These are phyloP conservation scores for Labrus mixtus DNA, from an alignment of 2,113 vertebrate species.

Conservation along the genomic window DNA sequence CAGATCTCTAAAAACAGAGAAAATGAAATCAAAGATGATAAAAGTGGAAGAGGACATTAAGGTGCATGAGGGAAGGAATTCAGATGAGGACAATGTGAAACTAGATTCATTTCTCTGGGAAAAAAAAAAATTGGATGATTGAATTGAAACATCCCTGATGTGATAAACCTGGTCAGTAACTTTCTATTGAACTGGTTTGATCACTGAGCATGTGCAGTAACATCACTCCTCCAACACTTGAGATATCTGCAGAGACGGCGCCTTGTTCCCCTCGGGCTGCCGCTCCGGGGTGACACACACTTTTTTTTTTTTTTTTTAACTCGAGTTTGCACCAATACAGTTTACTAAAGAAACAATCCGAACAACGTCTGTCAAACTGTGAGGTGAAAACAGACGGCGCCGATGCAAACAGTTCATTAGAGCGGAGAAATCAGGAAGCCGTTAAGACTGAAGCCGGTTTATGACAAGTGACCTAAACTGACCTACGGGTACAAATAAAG, in stretches of 20 bases:
- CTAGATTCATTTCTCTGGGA: not conserved
- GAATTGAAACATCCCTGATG: not conserved
- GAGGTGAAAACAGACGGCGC: not conserved
- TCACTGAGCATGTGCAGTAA: not conserved
- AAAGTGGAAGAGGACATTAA: slow-evolving; percentile 33
- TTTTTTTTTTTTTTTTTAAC: not conserved
- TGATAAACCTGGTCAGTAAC: not conserved
- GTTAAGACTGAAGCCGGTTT: too few relatives aligned
- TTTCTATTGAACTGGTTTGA: slow-evolving; percentile 4
- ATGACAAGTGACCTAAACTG: too few relatives aligned
- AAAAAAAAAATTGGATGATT: not conserved
- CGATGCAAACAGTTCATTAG: too few relatives aligned
- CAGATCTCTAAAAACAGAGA: slow-evolving; percentile 18
- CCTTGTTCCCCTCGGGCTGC: not conserved
- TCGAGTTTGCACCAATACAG: not conserved
- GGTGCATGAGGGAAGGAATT: slow-evolving; percentile 5
- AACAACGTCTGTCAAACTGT: not conserved
- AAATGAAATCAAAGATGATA: slow-evolving; percentile 51
- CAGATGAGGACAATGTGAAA: not conserved
- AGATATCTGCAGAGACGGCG: not conserved
- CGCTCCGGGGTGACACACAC: not conserved
- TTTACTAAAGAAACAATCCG: too few relatives aligned
- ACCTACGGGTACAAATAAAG: too few relatives aligned
- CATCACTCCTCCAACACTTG: not conserved
- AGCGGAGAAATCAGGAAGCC: too few relatives aligned